Conservation (phyloP, 2,888 invertebrate genomes). For the Ecliptopera silaceata region DNA sequence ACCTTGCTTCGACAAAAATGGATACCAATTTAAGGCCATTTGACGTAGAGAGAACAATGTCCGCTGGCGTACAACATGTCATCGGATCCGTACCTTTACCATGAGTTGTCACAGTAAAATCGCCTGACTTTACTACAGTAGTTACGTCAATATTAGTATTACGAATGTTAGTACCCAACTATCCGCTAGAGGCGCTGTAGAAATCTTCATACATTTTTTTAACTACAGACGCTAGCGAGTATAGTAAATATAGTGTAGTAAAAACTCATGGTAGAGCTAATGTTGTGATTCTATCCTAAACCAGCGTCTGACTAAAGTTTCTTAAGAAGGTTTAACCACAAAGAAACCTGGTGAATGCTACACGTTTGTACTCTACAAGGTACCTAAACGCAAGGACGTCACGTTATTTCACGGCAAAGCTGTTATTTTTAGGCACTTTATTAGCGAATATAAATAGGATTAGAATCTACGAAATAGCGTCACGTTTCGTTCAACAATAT, state of each 20-base stretch:
- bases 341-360: slow-evolving; percentile 11
- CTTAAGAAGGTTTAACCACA: neutral
- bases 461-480: slow-evolving; percentile 13
- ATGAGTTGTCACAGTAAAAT: too few species aligned
- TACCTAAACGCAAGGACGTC: slow-evolving; percentile 37
- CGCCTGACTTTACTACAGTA: too few species aligned
- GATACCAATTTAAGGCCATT: slow-evolving; percentile 3
- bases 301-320: neutral
- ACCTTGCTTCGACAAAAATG: slow-evolving; percentile 38
- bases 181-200: too few species aligned
- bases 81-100: neutral
- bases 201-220: too few species aligned
- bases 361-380: slow-evolving; percentile 34
- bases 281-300: too few species aligned
- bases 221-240: too few species aligned
- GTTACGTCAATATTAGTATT: too few species aligned
- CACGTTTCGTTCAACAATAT: slow-evolving; percentile 29
- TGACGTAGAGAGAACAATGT: neutral
- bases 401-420: slow-evolving; percentile 29
- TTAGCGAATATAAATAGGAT: slow-evolving; percentile 23
- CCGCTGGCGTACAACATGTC: neutral
- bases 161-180: too few species aligned
- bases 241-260: too few species aligned
- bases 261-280: too few species aligned
- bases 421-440: slow-evolving; percentile 9